Evolutionary conservation across 2,797 vertebrate species (phyloP).

Genomic region (Heteromormyrus szaboi): DNA sequence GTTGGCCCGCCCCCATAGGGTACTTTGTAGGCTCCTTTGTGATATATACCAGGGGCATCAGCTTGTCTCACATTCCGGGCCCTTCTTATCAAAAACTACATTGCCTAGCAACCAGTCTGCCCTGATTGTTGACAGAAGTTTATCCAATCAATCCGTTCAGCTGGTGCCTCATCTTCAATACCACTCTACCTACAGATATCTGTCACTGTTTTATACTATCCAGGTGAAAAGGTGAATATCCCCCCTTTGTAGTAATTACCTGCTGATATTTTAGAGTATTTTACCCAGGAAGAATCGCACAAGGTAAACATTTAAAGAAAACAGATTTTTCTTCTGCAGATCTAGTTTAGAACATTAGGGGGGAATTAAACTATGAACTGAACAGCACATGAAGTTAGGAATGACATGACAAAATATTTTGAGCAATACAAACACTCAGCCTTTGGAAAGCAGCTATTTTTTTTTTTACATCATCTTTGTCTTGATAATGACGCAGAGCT

Average conservation of each 20-base stretch:
- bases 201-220: not conserved
- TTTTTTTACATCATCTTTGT: not conserved
- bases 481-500: not conserved
- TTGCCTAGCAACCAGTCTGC: conserved; percentile 17
- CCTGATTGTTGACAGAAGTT: conserved; percentile 18
- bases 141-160: conserved; percentile 15
- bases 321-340: not conserved
- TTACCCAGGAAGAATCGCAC: not conserved
- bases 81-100: not conserved
- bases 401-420: not conserved
- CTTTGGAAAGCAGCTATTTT: not conserved
- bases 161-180: not conserved
- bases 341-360: not conserved
- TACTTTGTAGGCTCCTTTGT: not conserved
- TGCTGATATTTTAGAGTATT: not conserved
- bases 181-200: not conserved
- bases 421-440: not conserved
- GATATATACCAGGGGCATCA: not conserved
- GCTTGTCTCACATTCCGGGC: not conserved
- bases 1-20: not conserved
- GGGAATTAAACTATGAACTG: not conserved
- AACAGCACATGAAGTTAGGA: not conserved
- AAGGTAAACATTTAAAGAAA: not conserved
- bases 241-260: not conserved
- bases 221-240: not conserved